These are phyloP conservation scores for Parapristionchus giblindavisi DNA, from an alignment of 2,888 invertebrate genomes.

Conservation along the genomic window DNA sequence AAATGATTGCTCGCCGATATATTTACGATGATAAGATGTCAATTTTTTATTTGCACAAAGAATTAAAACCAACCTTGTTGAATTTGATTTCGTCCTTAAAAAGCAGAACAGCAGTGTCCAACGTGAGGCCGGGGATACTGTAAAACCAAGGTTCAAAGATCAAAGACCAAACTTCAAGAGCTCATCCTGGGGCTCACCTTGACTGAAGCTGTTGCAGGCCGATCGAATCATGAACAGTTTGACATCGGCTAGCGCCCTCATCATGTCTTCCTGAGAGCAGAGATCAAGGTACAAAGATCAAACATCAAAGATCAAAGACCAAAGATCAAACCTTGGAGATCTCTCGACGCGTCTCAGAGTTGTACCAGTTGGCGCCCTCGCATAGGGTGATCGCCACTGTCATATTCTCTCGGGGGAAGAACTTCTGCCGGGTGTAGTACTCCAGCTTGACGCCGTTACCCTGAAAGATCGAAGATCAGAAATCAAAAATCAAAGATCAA, in stretches of 20 bases:
- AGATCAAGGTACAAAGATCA: constrained; percentile 23
- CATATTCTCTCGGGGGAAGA: constrained; percentile 67
- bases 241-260: constrained; percentile 82
- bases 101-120: constrained; percentile 59
- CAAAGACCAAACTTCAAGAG: no score
- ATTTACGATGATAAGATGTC: no score
- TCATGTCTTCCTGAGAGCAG: constrained; percentile 76
- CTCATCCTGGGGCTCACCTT: no score
- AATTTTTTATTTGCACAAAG: no score
- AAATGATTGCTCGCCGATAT: no score
- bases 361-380: constrained; percentile 62
- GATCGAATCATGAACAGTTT: constrained; percentile 85
- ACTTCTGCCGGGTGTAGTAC: constrained; percentile 61
- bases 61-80: constrained; percentile 8
- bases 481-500: constrained; percentile 20
- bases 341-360: constrained; percentile 56
- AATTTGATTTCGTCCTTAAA: constrained; percentile 41
- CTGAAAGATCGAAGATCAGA: constrained; percentile 43
- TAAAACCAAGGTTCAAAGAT: constrained; percentile 43
- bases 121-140: constrained; percentile 63
- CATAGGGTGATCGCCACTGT: constrained; percentile 61
- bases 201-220: constrained; percentile 83
- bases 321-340: constrained; percentile 69
- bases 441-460: constrained; percentile 63
- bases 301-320: constrained; percentile 9